These are phyloP conservation scores for Tetrax tetrax DNA, from an alignment of 2,113 vertebrate species.

Conservation along the genomic window DNA sequence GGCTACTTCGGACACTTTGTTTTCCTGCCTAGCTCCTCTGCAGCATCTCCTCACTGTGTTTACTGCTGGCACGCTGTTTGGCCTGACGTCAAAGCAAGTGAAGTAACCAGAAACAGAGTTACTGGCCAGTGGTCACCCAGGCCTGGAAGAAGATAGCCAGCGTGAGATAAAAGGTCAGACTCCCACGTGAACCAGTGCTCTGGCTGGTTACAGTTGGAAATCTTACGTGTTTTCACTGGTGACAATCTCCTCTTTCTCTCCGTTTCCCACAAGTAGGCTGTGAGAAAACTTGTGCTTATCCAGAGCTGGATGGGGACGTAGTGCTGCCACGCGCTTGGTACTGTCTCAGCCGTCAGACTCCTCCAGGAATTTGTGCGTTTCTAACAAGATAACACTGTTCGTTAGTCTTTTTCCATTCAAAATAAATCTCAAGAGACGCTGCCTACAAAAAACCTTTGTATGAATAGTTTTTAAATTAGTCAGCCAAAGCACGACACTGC, in stretches of 20 bases:
- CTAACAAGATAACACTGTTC: neutral
- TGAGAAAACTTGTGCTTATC: neutral
- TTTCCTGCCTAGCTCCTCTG: neutral
- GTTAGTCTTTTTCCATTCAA: neutral
- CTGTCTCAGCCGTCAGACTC: neutral
- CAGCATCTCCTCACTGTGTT: neutral
- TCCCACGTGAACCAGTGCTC: neutral
- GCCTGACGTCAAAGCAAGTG: neutral
- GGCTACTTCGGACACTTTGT: neutral
- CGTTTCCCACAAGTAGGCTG: neutral
- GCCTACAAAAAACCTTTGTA: neutral
- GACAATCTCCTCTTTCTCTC: neutral
- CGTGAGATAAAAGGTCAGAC: neutral
- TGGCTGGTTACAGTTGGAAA: neutral
- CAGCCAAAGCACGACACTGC: neutral
- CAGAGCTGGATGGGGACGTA: neutral
- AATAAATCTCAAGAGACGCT: neutral
- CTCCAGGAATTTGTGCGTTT: neutral
- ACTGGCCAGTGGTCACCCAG: neutral
- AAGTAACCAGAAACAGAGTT: neutral
- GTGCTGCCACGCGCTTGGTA: neutral
- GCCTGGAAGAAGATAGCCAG: neutral
- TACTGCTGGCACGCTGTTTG: neutral
- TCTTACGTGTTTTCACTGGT: neutral
- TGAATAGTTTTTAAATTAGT: neutral